A percentile compares a stretch with the other conserved stretches of the same genome.
These are phyloP conservation scores for Phalacrocorax brasilianus DNA, from an alignment of 2,113 vertebrate genomes.

Conservation along the genomic window DNA sequence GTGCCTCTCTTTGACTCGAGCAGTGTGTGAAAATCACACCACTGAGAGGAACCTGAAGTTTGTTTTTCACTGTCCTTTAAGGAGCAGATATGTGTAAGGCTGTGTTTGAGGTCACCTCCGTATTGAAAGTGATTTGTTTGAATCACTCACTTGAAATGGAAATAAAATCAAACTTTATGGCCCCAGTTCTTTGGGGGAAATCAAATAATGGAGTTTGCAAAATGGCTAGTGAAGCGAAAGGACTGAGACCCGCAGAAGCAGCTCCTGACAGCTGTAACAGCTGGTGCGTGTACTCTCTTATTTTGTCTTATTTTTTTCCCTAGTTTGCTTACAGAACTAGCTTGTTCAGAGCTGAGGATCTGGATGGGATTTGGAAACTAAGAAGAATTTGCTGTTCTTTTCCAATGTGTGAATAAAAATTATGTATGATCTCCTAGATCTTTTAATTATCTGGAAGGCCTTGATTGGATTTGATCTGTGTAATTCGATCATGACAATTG, in stretches of 20 bases:
- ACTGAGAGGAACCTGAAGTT: background rate
- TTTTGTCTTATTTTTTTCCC: background rate
- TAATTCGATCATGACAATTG: background rate
- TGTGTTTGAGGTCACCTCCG: background rate
- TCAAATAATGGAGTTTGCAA: background rate
- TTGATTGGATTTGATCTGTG: background rate
- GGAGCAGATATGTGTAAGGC: background rate
- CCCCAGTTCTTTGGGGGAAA: background rate
- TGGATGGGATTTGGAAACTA: background rate
- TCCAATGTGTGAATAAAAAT: background rate
- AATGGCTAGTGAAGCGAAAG: background rate
- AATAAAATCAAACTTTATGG: background rate
- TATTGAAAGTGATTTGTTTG: fast-evolving
- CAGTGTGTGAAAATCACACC: fast-evolving
- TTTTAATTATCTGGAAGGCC: background rate
- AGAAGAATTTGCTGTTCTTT: background rate
- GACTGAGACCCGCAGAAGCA: fast-evolving
- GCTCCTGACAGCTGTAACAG: background rate
- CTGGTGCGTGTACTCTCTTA: background rate
- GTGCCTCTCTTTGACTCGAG: fast-evolving
- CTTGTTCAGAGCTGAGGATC: background rate
- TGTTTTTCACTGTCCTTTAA: background rate
- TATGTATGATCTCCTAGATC: fast-evolving
- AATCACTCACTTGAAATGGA: fast-evolving
- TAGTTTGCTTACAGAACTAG: background rate